Base-by-base conservation (phyloP, 2,797 vertebrate genomes). In the Pelobates cultripes region DNA sequence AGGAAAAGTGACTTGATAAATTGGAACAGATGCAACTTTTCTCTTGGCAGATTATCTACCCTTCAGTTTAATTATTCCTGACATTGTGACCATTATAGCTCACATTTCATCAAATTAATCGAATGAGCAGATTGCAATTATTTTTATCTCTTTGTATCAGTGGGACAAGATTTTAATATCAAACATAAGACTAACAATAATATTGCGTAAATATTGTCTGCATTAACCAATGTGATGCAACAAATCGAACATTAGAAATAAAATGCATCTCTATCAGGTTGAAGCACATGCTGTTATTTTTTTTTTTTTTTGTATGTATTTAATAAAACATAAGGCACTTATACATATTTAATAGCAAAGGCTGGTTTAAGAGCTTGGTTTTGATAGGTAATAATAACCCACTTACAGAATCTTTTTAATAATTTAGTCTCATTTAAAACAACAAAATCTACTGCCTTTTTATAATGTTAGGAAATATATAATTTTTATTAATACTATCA, bases 341-440 rank as follows among this genome's bases (percentile, higher is more conserved):
- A 91, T 92, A 77, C 76, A 91, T 92, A 89, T 92, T 94, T 91
- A 87, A 91, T 91, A 87, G 51, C 86, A 87, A 90, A 89, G 55
- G 40, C 51, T 86, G 15, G 80, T 74, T 91, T 91, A 89, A 93
- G 90, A 89, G 78, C 85, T 89, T 82, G 79, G 85, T 80, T 84
- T 90, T 90, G 87, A 85, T 79, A 91, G 83, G 82, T 88, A 91
- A 90, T 89, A 90, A 87, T 89, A 91, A 87, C 71, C 72, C 88
- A 66, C 82, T 89, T 88, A 88, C 79, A 85, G 87, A 89, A 91
- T 86, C 75, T 86, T 17, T 73, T 92, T 80, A 91, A 91, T 91
- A 87, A 91, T 92, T 91, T 86, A 91, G 88, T 79, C 77, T 86
- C 88, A 88, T 89, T 91, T 91, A 55, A 70, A 90, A 86, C 42